Conservation (phyloP, 2,888 invertebrate species). For the Phaedon cochleariae region DNA sequence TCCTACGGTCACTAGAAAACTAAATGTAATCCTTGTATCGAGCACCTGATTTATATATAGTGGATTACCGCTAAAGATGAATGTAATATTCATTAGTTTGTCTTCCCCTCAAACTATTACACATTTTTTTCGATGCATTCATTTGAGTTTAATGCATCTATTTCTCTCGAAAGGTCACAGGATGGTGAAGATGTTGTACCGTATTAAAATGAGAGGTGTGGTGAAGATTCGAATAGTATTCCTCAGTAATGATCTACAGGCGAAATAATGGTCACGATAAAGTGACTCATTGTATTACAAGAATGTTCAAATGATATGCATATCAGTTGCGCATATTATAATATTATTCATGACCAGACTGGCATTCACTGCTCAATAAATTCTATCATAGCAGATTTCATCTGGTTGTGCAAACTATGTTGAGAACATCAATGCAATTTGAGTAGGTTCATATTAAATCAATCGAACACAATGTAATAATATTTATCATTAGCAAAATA, state of each 20-base stretch:
- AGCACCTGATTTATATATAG: conserved; percentile 32
- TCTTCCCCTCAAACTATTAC: conserved; percentile 25
- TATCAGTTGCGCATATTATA: background rate
- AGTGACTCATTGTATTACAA: conserved; percentile 2
- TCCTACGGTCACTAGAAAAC: conserved; percentile 26
- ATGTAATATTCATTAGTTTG: conserved; percentile 21
- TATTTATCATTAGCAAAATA: no score
- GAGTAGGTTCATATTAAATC: no score
- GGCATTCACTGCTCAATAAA: background rate
- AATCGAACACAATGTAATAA: no score
- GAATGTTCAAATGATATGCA: background rate
- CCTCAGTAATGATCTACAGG: conserved; percentile 11
- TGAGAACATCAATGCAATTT: no score
- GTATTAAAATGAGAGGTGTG: conserved; percentile 36
- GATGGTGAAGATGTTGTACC: conserved; percentile 34
- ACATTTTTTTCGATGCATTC: conserved; percentile 37
- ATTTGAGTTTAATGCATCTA: conserved; percentile 34
- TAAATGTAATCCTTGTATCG: conserved; percentile 26
- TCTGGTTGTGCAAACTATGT: no score
- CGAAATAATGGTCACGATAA: background rate
- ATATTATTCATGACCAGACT: background rate
- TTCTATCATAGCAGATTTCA: no score
- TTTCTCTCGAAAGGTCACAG: conserved; percentile 34
- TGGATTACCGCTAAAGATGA: conserved; percentile 22
- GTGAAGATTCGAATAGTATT: conserved; percentile 24